These are phyloP conservation scores for Spizaetus ornatus DNA, from an alignment of 2,113 vertebrate genomes.

Conservation along the genomic window DNA sequence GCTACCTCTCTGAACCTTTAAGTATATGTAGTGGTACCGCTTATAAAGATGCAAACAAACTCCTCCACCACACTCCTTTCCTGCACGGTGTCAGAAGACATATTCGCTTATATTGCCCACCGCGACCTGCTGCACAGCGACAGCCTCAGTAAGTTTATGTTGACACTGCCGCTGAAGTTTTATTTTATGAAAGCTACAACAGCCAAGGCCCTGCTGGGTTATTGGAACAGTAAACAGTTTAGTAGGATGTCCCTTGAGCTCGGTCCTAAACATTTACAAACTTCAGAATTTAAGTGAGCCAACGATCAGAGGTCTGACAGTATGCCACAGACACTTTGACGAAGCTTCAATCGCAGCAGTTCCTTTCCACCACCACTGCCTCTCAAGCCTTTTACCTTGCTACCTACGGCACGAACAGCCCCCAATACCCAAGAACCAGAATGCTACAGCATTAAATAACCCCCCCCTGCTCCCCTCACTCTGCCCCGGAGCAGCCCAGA, in stretches of 20 bases:
- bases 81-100: neutral
- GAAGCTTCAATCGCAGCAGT: rapidly evolving
- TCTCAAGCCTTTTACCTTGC: neutral
- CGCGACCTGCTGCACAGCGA: rapidly evolving
- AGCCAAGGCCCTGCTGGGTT: rapidly evolving
- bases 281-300: rapidly evolving
- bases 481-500: neutral
- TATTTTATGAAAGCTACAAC: rapidly evolving
- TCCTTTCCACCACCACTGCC: neutral
- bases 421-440: rapidly evolving
- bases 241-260: rapidly evolving
- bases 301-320: neutral
- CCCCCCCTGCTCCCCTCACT: neutral
- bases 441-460: rapidly evolving
- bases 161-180: rapidly evolving
- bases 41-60: too few species aligned
- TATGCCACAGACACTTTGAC: rapidly evolving
- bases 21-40: rapidly evolving
- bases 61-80: rapidly evolving
- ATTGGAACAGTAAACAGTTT: rapidly evolving
- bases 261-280: neutral
- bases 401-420: neutral
- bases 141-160: rapidly evolving
- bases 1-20: too few species aligned
- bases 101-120: rapidly evolving